phyloP scores from a whole-genome alignment of 2,797 vertebrate genomes.

The Apodemus agrarius region DNA sequence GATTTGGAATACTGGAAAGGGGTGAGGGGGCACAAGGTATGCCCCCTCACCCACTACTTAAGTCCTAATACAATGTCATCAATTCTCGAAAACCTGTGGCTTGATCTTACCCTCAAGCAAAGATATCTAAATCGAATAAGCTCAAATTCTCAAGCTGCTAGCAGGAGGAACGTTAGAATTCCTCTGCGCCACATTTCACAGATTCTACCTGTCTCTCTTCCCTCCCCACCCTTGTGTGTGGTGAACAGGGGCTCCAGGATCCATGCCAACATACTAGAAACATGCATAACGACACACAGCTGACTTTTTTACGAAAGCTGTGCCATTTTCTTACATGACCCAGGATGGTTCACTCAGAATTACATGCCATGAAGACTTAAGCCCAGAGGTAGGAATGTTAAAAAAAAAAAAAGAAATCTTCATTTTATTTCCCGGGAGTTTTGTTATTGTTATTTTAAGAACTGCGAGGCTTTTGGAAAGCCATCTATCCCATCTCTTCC shows the following conservation, averaged over 20 bases:
- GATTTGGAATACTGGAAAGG: not conserved
- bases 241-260: not conserved
- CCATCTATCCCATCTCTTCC: not conserved
- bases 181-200: not conserved
- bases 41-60: not conserved
- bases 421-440: not conserved
- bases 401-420: not conserved
- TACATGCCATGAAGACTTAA: not conserved
- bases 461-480: not conserved
- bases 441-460: not conserved
- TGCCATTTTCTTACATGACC: not conserved
- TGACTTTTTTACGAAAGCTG: not conserved
- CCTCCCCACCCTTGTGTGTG: not conserved
- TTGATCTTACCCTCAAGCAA: not conserved
- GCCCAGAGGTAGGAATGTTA: not conserved
- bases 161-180: not conserved
- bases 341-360: slow-evolving; percentile 29
- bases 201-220: not conserved
- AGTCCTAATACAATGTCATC: slow-evolving; percentile 24
- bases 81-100: slow-evolving; percentile 39
- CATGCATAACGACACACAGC: not conserved
- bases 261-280: not conserved
- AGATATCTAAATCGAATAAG: not conserved
- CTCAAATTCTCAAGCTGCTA: slow-evolving; percentile 10
- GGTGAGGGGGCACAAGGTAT: not conserved